Percentiles rank a stretch among this genome's conserved stretches.
Conservation (phyloP, 2,888 invertebrate genomes). For the Tetrapedia diversipes region DNA sequence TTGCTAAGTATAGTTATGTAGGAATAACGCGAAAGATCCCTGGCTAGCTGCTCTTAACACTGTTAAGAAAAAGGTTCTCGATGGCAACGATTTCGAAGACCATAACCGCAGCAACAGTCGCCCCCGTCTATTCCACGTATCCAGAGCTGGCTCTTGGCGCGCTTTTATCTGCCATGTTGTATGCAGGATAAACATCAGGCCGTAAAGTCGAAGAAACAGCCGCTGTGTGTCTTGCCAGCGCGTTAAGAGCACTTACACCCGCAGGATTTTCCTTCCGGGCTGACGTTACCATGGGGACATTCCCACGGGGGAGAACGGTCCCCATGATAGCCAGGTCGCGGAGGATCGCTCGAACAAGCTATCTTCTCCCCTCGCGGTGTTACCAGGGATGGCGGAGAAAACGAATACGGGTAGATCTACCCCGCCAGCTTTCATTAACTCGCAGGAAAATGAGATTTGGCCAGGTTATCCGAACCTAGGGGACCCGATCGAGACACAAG, state of each 20-base stretch:
- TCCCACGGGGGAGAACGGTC: conserved; percentile 40
- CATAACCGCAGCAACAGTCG: too few species aligned
- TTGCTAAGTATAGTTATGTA: too few species aligned
- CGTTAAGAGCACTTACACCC: conserved; percentile 28
- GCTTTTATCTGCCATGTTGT: conserved; percentile 17
- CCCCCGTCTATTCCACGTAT: neutral
- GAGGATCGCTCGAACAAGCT: conserved; percentile 31
- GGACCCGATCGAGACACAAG: neutral
- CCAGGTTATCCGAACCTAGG: neutral
- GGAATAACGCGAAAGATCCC: too few species aligned
- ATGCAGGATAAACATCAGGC: conserved; percentile 14
- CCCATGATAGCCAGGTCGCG: neutral
- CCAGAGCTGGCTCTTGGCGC: neutral
- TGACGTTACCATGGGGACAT: conserved; percentile 56
- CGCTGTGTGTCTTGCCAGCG: conserved; percentile 13
- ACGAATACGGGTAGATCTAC: neutral
- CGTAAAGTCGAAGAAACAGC: conserved; percentile 53
- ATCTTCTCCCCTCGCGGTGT: conserved; percentile 31
- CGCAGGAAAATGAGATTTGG: neutral
- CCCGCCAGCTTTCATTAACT: conserved; percentile 2
- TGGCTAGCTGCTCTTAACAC: too few species aligned
- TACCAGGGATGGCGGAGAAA: conserved; percentile 9
- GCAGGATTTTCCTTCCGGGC: conserved; percentile 21
- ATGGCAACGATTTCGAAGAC: too few species aligned
- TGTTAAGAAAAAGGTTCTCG: too few species aligned